These are phyloP conservation scores for Pyrocephalus nanus DNA, from an alignment of 2,797 vertebrate species.

Conservation along the genomic window DNA sequence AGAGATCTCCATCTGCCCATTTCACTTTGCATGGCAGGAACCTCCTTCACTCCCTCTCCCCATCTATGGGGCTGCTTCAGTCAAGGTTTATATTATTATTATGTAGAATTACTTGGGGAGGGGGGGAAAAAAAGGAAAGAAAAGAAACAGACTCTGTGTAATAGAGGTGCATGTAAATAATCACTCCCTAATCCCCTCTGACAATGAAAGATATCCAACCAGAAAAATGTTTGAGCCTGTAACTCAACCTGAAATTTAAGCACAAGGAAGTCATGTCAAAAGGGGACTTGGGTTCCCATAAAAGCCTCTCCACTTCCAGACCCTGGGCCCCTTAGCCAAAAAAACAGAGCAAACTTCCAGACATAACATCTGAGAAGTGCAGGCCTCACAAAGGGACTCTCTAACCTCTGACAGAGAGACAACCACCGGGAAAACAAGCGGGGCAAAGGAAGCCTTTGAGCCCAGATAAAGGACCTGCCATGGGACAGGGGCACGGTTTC, in stretches of 20 bases:
- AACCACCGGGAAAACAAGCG: not conserved
- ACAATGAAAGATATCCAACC: constrained; percentile 62
- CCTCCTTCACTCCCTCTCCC: not conserved
- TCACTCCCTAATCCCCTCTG: constrained; percentile 68
- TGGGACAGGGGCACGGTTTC: not conserved
- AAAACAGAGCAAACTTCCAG: constrained; percentile 61
- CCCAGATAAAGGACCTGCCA: not conserved
- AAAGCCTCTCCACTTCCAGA: constrained; percentile 58
- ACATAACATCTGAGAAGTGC: constrained; percentile 59
- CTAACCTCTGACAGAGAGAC: not conserved
- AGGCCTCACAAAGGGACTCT: constrained; percentile 17
- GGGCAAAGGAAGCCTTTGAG: not conserved
- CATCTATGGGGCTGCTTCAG: not conserved
- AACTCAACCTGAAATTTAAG: constrained; percentile 66
- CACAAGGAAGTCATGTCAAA: constrained; percentile 68
- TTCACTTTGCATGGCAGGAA: not conserved
- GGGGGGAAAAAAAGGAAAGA: not conserved
- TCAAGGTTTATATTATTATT: not conserved
- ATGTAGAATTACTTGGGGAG: not conserved
- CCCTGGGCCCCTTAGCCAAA: constrained; percentile 46
- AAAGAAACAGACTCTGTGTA: constrained; percentile 55
- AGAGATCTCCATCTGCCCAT: not conserved
- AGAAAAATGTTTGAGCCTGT: constrained; percentile 13
- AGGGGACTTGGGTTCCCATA: constrained; percentile 66
- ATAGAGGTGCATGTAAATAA: constrained; percentile 67